Conservation (phyloP, 2,888 invertebrate genomes). For the Eristalis intricaria region DNA sequence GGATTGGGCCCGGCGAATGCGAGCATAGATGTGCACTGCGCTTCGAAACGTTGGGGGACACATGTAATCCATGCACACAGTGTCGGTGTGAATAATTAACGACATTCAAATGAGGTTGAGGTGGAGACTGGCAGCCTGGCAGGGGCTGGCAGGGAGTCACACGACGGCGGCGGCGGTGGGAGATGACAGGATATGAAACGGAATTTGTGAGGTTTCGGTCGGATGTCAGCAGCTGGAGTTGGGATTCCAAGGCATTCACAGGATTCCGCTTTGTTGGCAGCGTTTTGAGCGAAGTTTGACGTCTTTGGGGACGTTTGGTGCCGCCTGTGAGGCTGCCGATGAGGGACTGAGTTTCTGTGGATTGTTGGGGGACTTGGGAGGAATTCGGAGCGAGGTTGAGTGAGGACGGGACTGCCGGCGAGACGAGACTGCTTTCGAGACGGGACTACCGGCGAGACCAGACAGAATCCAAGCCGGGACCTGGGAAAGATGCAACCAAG, state of each 20-base stretch:
- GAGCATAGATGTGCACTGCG: constrained; percentile 26
- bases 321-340: too few relatives aligned
- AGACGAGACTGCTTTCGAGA: too few relatives aligned
- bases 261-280: not conserved
- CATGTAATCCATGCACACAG: constrained; percentile 43
- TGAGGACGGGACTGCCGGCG: too few relatives aligned
- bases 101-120: constrained; percentile 65
- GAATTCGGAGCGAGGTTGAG: too few relatives aligned
- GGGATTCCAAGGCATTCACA: not conserved
- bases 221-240: not conserved
- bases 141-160: too few relatives aligned
- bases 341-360: too few relatives aligned
- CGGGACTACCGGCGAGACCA: too few relatives aligned
- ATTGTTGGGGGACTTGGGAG: too few relatives aligned
- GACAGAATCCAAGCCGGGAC: too few relatives aligned
- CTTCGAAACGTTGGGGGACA: constrained; percentile 12
- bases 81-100: constrained; percentile 69
- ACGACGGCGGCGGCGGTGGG: not conserved
- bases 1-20: not conserved
- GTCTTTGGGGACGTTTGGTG: not conserved
- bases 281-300: not conserved
- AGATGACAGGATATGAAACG: not conserved
- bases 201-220: not conserved
- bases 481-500: too few relatives aligned
- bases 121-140: not conserved